Evolutionary conservation across 2,797 vertebrate genomes (phyloP).

Genomic region (Danio choprae): DNA sequence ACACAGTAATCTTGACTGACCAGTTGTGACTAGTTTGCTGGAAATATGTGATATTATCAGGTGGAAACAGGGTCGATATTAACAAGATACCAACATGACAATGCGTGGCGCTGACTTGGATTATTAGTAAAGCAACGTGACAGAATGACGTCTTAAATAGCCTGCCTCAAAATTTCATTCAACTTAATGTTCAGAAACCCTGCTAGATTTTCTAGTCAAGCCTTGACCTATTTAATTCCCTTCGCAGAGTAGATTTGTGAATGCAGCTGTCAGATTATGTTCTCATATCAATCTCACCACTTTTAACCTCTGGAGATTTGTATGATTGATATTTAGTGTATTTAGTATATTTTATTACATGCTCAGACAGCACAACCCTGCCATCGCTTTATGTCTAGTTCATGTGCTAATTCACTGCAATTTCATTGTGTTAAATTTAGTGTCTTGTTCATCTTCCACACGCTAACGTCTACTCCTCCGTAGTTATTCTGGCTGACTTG

Average conservation of each 20-base stretch:
- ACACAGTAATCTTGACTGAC: too few species aligned
- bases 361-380: not conserved
- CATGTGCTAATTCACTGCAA: not conserved
- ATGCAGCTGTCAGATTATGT: not conserved
- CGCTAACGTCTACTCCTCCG: not conserved
- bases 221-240: slow-evolving; percentile 2
- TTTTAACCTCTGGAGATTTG: slow-evolving; percentile 17
- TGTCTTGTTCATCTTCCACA: not conserved
- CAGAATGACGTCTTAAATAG: too few species aligned
- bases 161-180: not conserved
- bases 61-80: too few species aligned
- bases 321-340: not conserved
- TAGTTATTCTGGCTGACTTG: not conserved
- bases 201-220: not conserved
- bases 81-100: too few species aligned
- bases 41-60: too few species aligned
- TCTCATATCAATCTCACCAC: not conserved
- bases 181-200: not conserved
- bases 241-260: not conserved
- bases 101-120: too few species aligned
- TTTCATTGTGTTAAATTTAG: not conserved
- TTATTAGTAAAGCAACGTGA: too few species aligned
- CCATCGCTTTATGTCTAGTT: not conserved
- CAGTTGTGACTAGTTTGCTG: too few species aligned
- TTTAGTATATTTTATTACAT: not conserved